phyloP scores from a whole-genome alignment of 2,888 invertebrate species.

The Mythimna vitellina region DNA sequence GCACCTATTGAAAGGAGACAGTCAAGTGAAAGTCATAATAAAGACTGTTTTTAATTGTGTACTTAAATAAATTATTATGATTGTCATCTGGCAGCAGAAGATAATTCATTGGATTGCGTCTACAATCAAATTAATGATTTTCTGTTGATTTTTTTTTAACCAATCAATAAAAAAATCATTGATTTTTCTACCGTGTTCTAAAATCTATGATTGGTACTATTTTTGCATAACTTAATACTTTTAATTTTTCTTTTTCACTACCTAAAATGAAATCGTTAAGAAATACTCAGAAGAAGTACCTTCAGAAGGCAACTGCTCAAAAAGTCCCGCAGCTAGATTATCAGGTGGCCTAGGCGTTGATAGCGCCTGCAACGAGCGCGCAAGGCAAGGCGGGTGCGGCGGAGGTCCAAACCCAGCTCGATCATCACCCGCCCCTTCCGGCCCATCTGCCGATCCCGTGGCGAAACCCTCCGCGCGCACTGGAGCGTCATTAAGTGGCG shows the following conservation, averaged over 20 bases:
- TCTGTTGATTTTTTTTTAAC: neutral
- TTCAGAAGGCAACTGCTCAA: conserved; percentile 94
- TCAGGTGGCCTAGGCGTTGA: conserved; percentile 91
- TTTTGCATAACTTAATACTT: neutral
- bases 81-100: neutral
- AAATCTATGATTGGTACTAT: too few relatives aligned
- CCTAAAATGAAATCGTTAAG: neutral
- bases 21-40: neutral
- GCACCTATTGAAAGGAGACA: neutral
- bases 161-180: too few relatives aligned
- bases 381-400: conserved; percentile 89
- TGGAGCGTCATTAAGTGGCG: conserved; percentile 10
- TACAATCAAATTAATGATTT: neutral
- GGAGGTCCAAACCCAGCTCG: conserved; percentile 77
- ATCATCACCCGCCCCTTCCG: conserved; percentile 54
- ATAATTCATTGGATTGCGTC: neutral
- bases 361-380: conserved; percentile 91
- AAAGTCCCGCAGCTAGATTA: conserved; percentile 91
- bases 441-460: neutral
- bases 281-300: conserved; percentile 77
- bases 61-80: neutral
- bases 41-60: neutral
- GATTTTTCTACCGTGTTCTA: too few relatives aligned
- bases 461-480: neutral
- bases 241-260: neutral